Percentiles rank a stretch among this genome's conserved stretches.
phyloP scores from a whole-genome alignment of 2,888 invertebrate species.

The Nematopogon swammerdamellus region DNA sequence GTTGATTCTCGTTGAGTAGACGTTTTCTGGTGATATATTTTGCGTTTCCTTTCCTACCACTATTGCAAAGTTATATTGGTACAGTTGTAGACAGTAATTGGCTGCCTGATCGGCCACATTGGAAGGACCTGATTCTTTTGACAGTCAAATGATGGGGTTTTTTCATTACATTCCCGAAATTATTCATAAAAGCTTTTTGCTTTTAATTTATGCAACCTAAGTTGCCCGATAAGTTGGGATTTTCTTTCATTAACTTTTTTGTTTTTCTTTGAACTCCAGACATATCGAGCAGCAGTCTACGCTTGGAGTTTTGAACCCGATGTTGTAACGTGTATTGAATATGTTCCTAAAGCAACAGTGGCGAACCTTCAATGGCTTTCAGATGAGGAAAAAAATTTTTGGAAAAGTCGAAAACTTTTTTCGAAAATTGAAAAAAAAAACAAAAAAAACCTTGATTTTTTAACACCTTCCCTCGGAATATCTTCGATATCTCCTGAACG shows the following conservation, averaged over 20 bases:
- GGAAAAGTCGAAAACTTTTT: too few relatives aligned
- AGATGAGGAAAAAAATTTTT: too few relatives aligned
- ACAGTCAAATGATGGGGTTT: conserved; percentile 16
- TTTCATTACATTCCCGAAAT: conserved; percentile 2
- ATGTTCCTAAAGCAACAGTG: conserved; percentile 5
- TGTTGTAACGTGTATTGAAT: conserved; percentile 6
- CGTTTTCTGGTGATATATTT: conserved; percentile 9
- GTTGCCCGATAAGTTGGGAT: conserved; percentile 5
- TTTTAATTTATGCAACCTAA: conserved; percentile 5
- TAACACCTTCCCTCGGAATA: too few relatives aligned
- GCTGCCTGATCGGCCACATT: conserved; percentile 9
- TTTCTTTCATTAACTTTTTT: conserved; percentile 1
- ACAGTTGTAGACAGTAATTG: conserved; percentile 10
- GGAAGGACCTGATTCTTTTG: conserved; percentile 18
- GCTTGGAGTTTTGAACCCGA: conserved; percentile 4
- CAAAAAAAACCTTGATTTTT: too few relatives aligned
- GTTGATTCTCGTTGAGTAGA: too few relatives aligned
- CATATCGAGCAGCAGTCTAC: conserved; percentile 1
- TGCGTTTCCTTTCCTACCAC: conserved; percentile 8
- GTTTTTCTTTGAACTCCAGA: background rate
- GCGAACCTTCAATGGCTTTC: conserved; percentile 5
- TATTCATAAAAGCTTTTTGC: conserved; percentile 2
- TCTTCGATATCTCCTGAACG: too few relatives aligned
- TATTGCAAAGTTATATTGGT: conserved; percentile 10
- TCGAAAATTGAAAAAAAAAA: too few relatives aligned